Evolutionary conservation across 2,888 invertebrate species (phyloP), one percentile per base, ranked within the genome.

Genomic region (Dugesia japonica): DNA sequence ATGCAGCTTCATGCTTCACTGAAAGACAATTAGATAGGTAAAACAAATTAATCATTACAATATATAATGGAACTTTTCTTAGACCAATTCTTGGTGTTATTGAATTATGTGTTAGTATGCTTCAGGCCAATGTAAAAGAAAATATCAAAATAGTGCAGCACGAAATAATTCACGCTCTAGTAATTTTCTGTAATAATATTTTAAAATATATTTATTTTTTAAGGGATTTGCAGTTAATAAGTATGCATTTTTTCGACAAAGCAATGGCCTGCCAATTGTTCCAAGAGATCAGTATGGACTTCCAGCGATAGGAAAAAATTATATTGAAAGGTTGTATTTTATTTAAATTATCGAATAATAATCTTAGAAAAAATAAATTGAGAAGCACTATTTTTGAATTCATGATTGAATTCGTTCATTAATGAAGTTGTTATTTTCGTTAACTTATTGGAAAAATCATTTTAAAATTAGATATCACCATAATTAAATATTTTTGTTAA

Each of bases 11-110:
- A 4, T 56, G 56, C n/a, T 56, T 56, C 56, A 56, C 7, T 23
- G 56, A 56, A 56, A 56, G 17, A n/a, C n/a, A 56, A n/a, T 23
- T 56, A 56, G 56, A 56, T n/a, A 56, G 56, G 56, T 56, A 56
- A 56, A 56, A 20, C n/a, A n/a, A n/a, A n/a, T n/a, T n/a, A n/a
- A n/a, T n/a, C n/a, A n/a, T n/a, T n/a, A n/a, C n/a, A n/a, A n/a
- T n/a, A n/a, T n/a, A n/a, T n/a, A n/a, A n/a, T n/a, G n/a, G n/a
- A n/a, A n/a, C n/a, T n/a, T n/a, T n/a, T n/a, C n/a, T n/a, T n/a
- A 56, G 56, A 56, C 56, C 56, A 20, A 56, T 56, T 56, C 17
- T 56, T 4, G 56, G 56, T 20, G 56, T 56, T 23, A 56, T 56
- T 56, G 56, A 23, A 56, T 9, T 56, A n/a, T 56, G 56, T 56